These are phyloP conservation scores for Pimephales promelas DNA, from an alignment of 2,113 vertebrate genomes.

Conservation along the genomic window DNA sequence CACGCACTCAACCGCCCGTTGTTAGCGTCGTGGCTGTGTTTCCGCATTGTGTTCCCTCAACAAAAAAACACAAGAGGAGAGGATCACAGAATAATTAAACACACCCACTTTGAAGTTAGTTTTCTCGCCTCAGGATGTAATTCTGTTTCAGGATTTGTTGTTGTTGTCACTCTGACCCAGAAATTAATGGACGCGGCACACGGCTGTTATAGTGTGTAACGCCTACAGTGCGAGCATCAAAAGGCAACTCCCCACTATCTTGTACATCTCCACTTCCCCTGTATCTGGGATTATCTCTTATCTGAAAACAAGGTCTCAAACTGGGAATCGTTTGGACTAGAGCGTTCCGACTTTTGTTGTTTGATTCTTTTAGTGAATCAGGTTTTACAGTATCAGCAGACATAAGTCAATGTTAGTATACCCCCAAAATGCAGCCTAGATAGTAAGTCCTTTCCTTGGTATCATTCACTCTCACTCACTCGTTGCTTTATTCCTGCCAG, in stretches of 20 bases:
- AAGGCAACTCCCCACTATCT: background rate
- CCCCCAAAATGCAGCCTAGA: background rate
- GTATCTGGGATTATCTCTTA: slow-evolving; percentile 8
- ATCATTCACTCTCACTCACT: slow-evolving; percentile 26
- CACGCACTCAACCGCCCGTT: slow-evolving; percentile 64
- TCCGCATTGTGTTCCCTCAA: slow-evolving; percentile 19
- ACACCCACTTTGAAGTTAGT: slow-evolving; percentile 48
- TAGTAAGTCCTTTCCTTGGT: background rate
- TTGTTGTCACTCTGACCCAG: slow-evolving; percentile 24
- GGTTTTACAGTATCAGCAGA: no score
- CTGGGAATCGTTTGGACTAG: background rate
- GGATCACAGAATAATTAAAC: slow-evolving; percentile 55
- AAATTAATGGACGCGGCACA: background rate
- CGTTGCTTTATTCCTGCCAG: background rate
- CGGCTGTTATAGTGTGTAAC: background rate
- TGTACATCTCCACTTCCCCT: background rate
- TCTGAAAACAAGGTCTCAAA: slow-evolving; percentile 15
- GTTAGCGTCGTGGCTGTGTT: slow-evolving; percentile 60
- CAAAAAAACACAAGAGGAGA: background rate
- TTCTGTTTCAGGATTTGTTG: slow-evolving; percentile 31
- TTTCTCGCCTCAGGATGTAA: slow-evolving; percentile 38
- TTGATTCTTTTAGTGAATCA: background rate
- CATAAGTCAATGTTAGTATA: background rate
- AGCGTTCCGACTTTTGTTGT: background rate
- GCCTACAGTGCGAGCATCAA: background rate